A percentile compares a stretch with the other conserved stretches of the same genome.
Evolutionary conservation across 2,113 vertebrate genomes (phyloP).

Genomic region (Okapia johnstoni): DNA sequence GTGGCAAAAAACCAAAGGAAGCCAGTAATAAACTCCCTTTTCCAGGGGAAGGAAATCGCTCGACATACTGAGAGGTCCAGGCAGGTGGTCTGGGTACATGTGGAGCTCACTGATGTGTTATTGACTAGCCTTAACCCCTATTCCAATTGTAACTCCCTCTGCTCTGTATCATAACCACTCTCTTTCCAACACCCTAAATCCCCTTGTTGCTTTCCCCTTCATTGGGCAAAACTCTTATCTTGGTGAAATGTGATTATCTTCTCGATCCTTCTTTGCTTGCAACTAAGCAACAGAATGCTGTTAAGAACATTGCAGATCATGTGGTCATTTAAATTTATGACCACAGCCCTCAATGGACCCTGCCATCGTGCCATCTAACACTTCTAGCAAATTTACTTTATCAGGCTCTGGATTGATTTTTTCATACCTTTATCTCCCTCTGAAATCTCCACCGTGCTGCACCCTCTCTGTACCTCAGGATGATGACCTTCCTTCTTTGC

Average conservation of each 20-base stretch:
- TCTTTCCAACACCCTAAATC: neutral
- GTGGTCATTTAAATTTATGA: neutral
- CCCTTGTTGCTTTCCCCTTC: neutral
- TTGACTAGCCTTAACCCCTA: neutral
- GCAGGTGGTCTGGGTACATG: neutral
- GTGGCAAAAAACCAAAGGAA: neutral
- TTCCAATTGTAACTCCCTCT: neutral
- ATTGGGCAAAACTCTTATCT: neutral
- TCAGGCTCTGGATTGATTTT: neutral
- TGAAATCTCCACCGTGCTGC: neutral
- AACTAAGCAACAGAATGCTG: neutral
- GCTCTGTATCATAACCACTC: neutral
- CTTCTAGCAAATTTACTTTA: neutral
- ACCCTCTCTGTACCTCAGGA: neutral
- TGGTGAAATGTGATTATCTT: neutral
- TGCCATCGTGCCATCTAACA: neutral
- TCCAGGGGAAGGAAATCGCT: neutral
- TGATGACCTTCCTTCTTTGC: neutral
- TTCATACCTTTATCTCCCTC: neutral
- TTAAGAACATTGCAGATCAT: neutral
- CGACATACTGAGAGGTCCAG: neutral
- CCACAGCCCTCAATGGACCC: neutral
- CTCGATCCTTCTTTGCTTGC: neutral
- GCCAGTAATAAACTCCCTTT: neutral
- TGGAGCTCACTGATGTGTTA: neutral